Evolutionary conservation across 2,113 vertebrate genomes (phyloP).

Genomic region (Tursiops truncatus): DNA sequence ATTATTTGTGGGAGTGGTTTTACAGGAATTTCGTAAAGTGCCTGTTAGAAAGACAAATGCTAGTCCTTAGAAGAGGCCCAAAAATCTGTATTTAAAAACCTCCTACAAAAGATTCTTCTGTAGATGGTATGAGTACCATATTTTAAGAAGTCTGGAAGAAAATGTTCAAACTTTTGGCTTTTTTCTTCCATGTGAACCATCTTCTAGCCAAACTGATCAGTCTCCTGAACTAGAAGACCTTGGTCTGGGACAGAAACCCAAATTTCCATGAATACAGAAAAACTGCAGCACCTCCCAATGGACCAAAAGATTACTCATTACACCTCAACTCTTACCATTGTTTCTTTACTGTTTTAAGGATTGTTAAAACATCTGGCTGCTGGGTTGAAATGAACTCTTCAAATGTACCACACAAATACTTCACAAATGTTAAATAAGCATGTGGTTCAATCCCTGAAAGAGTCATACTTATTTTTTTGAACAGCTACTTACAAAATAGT

Average conservation of each 20-base stretch:
- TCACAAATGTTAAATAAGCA: neutral
- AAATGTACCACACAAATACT: conserved; percentile 23
- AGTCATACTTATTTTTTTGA: conserved; percentile 56
- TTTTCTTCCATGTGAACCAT: neutral
- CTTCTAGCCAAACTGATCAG: neutral
- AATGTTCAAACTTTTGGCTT: neutral
- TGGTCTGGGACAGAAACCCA: neutral
- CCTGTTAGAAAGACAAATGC: conserved; percentile 30
- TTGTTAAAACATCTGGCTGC: conserved; percentile 20
- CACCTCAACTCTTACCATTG: neutral
- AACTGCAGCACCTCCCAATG: neutral
- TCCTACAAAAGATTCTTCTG: neutral
- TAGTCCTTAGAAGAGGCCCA: neutral
- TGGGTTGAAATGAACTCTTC: neutral
- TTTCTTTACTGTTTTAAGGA: conserved; percentile 16
- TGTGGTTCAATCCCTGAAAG: neutral
- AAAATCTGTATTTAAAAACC: neutral
- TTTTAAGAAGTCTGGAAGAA: conserved; percentile 13
- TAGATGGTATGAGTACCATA: neutral
- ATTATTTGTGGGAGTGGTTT: neutral
- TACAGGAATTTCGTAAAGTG: neutral
- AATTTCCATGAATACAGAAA: neutral
- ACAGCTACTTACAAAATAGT: neutral
- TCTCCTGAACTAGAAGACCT: neutral
- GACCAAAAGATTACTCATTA: neutral